Evolutionary conservation across 2,888 invertebrate genomes (phyloP).

Genomic region (Beris morrisii): DNA sequence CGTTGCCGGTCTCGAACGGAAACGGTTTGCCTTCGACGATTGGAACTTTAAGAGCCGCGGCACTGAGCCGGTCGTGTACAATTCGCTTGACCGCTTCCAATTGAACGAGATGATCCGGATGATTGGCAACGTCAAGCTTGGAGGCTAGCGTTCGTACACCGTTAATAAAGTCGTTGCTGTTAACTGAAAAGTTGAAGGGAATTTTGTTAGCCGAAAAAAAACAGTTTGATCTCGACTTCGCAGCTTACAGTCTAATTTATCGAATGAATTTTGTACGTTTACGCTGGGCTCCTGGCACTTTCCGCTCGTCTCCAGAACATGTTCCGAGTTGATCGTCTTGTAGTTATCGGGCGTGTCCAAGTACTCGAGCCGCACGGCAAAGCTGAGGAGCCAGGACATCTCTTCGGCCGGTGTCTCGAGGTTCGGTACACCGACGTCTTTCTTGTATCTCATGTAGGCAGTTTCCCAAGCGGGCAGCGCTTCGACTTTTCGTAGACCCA

Average conservation of each 20-base stretch:
- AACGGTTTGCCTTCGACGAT: slow-evolving; percentile 63
- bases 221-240: slow-evolving; percentile 37
- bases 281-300: slow-evolving; percentile 68
- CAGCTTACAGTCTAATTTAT: slow-evolving; percentile 81
- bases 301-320: slow-evolving; percentile 61
- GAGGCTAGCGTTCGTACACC: slow-evolving; percentile 80
- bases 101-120: slow-evolving; percentile 77
- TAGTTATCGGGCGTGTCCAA: slow-evolving; percentile 75
- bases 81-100: slow-evolving; percentile 69
- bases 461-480: slow-evolving; percentile 69
- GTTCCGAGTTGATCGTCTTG: slow-evolving; percentile 65
- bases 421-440: slow-evolving; percentile 74
- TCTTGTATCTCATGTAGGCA: slow-evolving; percentile 72
- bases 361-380: slow-evolving; percentile 82
- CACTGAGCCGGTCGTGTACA: slow-evolving; percentile 62
- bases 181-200: slow-evolving; percentile 62
- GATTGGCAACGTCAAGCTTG: slow-evolving; percentile 76
- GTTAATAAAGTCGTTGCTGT: slow-evolving; percentile 77
- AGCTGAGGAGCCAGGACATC: slow-evolving; percentile 82
- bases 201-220: background rate
- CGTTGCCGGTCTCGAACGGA: slow-evolving; percentile 66
- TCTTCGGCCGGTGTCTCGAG: slow-evolving; percentile 66
- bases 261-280: slow-evolving; percentile 79
- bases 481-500: slow-evolving; percentile 68
- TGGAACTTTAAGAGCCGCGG: slow-evolving; percentile 56